Evolutionary conservation across 2,797 vertebrate genomes (phyloP).

Genomic region (Picus viridis): DNA sequence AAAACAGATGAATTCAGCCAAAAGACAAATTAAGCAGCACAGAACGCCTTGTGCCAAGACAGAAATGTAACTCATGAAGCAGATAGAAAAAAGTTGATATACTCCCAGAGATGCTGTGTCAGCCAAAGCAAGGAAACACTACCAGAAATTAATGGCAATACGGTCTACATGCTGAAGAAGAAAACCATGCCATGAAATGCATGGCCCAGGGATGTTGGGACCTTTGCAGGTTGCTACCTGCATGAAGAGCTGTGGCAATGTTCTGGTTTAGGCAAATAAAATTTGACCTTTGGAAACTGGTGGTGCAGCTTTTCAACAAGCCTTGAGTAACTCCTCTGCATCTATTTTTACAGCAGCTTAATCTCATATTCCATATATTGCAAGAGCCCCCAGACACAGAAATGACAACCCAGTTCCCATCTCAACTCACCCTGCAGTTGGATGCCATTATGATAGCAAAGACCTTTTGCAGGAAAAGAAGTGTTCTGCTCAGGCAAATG

Average conservation of each 20-base stretch:
- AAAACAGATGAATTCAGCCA: not conserved
- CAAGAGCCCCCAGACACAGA: not conserved
- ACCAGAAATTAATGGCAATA: not conserved
- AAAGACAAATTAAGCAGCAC: not conserved
- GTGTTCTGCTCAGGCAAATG: not conserved
- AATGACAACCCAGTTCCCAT: not conserved
- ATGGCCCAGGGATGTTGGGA: not conserved
- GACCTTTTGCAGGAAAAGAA: not conserved
- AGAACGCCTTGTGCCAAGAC: not conserved
- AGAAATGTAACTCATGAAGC: not conserved
- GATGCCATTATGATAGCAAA: not conserved
- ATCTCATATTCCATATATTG: not conserved
- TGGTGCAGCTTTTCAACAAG: not conserved
- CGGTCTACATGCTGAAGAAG: not conserved
- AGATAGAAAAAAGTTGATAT: not conserved
- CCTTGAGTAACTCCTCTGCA: not conserved
- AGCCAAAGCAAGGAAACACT: accelerated
- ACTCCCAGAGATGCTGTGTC: not conserved
- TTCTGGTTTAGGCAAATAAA: not conserved
- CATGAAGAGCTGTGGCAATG: accelerated
- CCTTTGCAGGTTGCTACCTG: not conserved
- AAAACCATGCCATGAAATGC: not conserved
- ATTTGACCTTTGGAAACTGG: not conserved
- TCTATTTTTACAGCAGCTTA: not conserved
- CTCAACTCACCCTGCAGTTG: accelerated